Evolutionary conservation across 2,113 vertebrate species (phyloP).

Genomic region (Cephalopholis sonnerati): DNA sequence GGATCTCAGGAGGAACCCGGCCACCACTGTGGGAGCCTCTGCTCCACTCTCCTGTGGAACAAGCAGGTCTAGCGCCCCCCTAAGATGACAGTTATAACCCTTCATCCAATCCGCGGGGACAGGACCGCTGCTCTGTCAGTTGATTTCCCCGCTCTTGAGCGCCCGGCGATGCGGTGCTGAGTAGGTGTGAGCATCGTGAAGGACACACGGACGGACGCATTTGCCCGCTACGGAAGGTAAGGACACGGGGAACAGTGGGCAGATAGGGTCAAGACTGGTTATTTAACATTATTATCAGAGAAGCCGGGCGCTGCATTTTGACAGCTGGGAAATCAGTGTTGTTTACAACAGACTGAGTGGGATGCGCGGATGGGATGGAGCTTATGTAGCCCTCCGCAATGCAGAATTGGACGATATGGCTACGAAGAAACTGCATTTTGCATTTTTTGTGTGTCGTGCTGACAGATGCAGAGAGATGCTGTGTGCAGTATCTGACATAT

Average conservation of each 20-base stretch:
- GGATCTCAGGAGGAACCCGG: neutral
- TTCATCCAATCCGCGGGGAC: conserved; percentile 70
- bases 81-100: conserved; percentile 60
- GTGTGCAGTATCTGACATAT: conserved; percentile 17
- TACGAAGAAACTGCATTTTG: neutral
- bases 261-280: neutral
- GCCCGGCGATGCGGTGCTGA: conserved; percentile 79
- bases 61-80: conserved; percentile 68
- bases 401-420: conserved; percentile 66
- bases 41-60: conserved; percentile 21
- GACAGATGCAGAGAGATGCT: conserved; percentile 11
- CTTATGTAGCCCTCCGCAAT: conserved; percentile 74
- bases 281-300: conserved; percentile 10
- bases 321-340: conserved; percentile 68
- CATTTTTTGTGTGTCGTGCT: neutral
- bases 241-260: conserved; percentile 1
- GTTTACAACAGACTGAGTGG: conserved; percentile 66
- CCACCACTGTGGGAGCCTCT: conserved; percentile 5
- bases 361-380: conserved; percentile 48
- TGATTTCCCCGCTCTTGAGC: conserved; percentile 66
- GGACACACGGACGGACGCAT: conserved; percentile 70
- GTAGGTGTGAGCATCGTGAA: conserved; percentile 78
- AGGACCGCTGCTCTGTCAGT: conserved; percentile 69
- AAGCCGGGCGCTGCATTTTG: conserved; percentile 40
- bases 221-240: conserved; percentile 79